These are phyloP conservation scores for Pterophyllum scalare DNA, from an alignment of 2,113 vertebrate genomes.

Conservation along the genomic window DNA sequence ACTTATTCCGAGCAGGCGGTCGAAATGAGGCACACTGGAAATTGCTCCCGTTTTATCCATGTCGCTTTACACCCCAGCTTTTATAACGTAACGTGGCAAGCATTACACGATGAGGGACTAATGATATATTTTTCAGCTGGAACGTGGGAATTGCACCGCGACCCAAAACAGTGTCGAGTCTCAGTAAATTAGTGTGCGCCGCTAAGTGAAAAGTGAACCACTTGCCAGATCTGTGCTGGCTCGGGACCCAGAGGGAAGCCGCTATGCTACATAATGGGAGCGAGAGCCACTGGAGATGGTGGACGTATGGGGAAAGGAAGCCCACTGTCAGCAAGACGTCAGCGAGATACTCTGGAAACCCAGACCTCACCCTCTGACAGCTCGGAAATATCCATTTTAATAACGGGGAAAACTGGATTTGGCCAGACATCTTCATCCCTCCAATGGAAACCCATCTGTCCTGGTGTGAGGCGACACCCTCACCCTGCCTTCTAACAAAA, in stretches of 20 bases:
- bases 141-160: conserved; percentile 73
- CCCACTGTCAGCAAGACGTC: conserved; percentile 74
- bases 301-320: conserved; percentile 72
- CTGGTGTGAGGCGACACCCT: conserved; percentile 78
- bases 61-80: conserved; percentile 76
- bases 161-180: conserved; percentile 77
- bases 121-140: conserved; percentile 87
- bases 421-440: conserved; percentile 80
- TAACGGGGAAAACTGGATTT: conserved; percentile 82
- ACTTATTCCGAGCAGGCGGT: conserved; percentile 68
- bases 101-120: conserved; percentile 81
- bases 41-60: conserved; percentile 74
- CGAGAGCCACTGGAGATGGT: conserved; percentile 56
- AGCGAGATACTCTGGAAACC: conserved; percentile 64
- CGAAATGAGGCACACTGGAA: conserved; percentile 74
- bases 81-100: conserved; percentile 83
- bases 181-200: conserved; percentile 80
- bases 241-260: conserved; percentile 62
- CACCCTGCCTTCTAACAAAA: conserved; percentile 63
- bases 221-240: conserved; percentile 68
- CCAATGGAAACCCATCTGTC: conserved; percentile 81
- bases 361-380: conserved; percentile 82
- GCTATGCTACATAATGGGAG: conserved; percentile 56
- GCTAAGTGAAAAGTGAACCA: conserved; percentile 75
- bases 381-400: conserved; percentile 84